Percentiles rank a stretch among this genome's conserved stretches.
Evolutionary conservation across 2,888 invertebrate species (phyloP).

Genomic region (Hipparchia semele): DNA sequence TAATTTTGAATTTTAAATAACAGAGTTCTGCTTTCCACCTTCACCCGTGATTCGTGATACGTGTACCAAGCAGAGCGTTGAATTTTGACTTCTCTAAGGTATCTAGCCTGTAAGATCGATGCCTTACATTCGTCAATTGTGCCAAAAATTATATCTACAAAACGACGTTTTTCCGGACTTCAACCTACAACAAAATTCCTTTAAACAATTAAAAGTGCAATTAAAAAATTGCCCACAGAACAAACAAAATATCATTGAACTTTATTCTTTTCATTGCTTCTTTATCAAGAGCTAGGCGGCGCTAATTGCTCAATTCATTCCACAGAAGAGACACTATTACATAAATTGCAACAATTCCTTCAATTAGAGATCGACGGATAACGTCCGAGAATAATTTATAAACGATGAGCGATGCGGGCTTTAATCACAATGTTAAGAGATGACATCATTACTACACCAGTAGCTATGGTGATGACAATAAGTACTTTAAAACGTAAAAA

Average conservation of each 20-base stretch:
- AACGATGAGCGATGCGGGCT: constrained; percentile 54
- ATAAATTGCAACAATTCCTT: constrained; percentile 69
- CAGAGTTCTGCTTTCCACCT: too few species aligned
- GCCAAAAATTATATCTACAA: too few species aligned
- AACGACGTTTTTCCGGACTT: background rate
- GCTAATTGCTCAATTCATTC: constrained; percentile 70
- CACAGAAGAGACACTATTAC: constrained; percentile 50
- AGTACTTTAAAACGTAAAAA: too few species aligned
- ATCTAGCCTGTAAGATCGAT: too few species aligned
- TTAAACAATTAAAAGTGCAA: constrained; percentile 26
- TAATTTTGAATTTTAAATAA: too few species aligned
- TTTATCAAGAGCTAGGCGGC: constrained; percentile 35
- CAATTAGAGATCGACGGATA: constrained; percentile 74
- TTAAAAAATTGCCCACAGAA: constrained; percentile 31
- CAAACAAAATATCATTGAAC: constrained; percentile 36
- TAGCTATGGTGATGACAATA: background rate
- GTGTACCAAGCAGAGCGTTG: too few species aligned
- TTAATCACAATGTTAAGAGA: constrained; percentile 64
- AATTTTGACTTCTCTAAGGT: too few species aligned
- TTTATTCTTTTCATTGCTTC: constrained; percentile 40
- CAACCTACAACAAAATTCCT: background rate
- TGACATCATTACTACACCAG: constrained; percentile 57
- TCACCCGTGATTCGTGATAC: too few species aligned
- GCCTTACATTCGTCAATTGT: too few species aligned
- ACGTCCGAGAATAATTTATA: constrained; percentile 59